Conservation (phyloP, 2,797 vertebrate species). For the Neostethus bicornis region DNA sequence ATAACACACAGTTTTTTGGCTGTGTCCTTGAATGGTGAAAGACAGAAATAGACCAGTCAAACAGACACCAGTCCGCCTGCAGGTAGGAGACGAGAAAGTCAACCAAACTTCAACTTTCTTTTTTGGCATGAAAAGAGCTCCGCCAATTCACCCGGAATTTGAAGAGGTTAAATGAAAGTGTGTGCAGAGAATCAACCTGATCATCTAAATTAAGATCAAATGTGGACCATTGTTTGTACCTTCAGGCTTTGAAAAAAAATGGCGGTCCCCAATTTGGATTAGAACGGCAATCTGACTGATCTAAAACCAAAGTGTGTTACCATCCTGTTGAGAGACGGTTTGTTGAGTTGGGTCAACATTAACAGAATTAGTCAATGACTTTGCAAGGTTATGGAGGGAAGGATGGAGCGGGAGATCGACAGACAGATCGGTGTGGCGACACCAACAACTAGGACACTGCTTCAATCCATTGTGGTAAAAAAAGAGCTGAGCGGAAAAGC, state of each 20-base stretch:
- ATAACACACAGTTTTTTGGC: slow-evolving; percentile 9
- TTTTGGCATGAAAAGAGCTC: slow-evolving; percentile 17
- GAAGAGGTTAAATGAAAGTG: slow-evolving; percentile 2
- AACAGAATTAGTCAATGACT: no score
- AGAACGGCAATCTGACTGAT: background rate
- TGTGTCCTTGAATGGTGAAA: slow-evolving; percentile 50
- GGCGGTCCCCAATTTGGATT: background rate
- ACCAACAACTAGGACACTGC: no score
- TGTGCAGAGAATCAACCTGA: slow-evolving; percentile 5
- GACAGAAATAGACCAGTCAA: slow-evolving; percentile 59
- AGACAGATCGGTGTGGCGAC: no score
- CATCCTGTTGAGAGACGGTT: no score
- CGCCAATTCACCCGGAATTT: slow-evolving; percentile 26
- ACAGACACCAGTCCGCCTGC: slow-evolving; percentile 50
- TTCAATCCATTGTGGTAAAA: no score
- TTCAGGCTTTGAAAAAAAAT: slow-evolving; percentile 16
- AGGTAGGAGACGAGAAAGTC: slow-evolving; percentile 60
- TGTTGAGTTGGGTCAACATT: no score
- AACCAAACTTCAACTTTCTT: slow-evolving; percentile 42
- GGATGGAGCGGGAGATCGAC: no score
- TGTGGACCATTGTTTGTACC: slow-evolving; percentile 28
- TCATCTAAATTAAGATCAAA: slow-evolving; percentile 47
- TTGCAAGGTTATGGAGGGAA: no score
- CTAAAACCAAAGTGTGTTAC: no score
- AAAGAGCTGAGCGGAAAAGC: no score